A percentile compares a stretch with the other conserved stretches of the same genome.
These are phyloP conservation scores for Rhinatrema bivittatum DNA, from an alignment of 2,797 vertebrate genomes.

Conservation along the genomic window DNA sequence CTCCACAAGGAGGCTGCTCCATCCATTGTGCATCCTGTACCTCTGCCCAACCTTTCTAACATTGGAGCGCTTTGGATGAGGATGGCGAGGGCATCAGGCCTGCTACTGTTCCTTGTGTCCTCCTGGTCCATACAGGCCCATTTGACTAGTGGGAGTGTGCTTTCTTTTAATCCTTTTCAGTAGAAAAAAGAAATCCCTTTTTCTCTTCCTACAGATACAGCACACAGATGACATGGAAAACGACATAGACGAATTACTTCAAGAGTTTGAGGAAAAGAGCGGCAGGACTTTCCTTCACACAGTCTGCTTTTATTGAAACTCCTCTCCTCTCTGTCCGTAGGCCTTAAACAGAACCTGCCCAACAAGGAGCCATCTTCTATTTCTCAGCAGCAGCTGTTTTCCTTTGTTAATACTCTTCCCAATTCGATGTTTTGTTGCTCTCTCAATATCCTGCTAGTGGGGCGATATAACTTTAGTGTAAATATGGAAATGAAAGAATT, in stretches of 20 bases:
- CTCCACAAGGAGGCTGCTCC: no score
- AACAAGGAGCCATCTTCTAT: background rate
- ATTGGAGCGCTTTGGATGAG: no score
- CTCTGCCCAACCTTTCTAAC: no score
- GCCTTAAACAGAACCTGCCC: no score
- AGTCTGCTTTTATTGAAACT: constrained; percentile 92
- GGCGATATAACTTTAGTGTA: constrained; percentile 31
- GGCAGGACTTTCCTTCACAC: constrained; percentile 92
- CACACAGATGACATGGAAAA: constrained; percentile 98
- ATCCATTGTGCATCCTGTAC: no score
- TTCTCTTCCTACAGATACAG: constrained; percentile 70
- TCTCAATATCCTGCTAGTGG: constrained; percentile 30
- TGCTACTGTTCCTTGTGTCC: no score
- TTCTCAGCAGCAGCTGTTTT: background rate
- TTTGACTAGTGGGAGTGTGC: no score
- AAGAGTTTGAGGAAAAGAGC: constrained; percentile 96
- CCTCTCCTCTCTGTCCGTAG: constrained; percentile 17
- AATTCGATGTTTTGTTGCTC: constrained; percentile 9
- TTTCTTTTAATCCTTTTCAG: no score
- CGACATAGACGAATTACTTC: constrained; percentile 93
- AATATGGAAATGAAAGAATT: constrained; percentile 21
- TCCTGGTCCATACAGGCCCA: no score
- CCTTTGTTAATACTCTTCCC: constrained; percentile 14
- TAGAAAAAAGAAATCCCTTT: no score
- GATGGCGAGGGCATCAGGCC: no score